These are phyloP conservation scores for Xylota segnis DNA, from an alignment of 2,888 invertebrate species.

Conservation along the genomic window DNA sequence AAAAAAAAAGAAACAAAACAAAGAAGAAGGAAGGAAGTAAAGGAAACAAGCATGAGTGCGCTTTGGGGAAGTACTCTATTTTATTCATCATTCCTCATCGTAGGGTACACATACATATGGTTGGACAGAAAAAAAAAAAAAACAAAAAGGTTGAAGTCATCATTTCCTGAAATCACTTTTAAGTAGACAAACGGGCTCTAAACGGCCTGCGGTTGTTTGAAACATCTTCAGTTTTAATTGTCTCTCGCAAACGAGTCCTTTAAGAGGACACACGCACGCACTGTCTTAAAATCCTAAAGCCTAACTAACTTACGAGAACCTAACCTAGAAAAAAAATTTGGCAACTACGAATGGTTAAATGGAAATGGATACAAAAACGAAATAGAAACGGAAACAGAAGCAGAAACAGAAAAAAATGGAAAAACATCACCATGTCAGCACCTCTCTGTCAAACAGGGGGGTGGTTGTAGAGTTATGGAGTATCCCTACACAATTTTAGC, in stretches of 20 bases:
- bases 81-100: constrained; percentile 51
- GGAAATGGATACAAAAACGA: neutral
- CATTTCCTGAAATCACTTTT: constrained; percentile 66
- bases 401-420: neutral
- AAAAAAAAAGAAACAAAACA: constrained; percentile 23
- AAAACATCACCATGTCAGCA: constrained; percentile 73
- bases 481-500: constrained; percentile 34
- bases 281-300: constrained; percentile 41
- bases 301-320: constrained; percentile 25
- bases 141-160: constrained; percentile 66
- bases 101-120: too few relatives aligned
- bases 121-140: neutral
- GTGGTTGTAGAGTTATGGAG: neutral
- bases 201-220: constrained; percentile 49
- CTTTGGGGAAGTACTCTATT: constrained; percentile 74
- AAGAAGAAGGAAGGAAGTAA: constrained; percentile 60
- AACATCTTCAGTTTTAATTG: constrained; percentile 37
- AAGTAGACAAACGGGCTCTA: constrained; percentile 49
- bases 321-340: constrained; percentile 44
- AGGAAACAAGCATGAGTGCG: constrained; percentile 68
- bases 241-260: constrained; percentile 20
- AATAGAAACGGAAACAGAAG: too few relatives aligned
- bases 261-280: neutral
- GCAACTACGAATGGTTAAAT: constrained; percentile 52
- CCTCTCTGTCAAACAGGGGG: constrained; percentile 8